These are phyloP conservation scores for Melieria omissa DNA, from an alignment of 2,888 invertebrate species.

Conservation along the genomic window DNA sequence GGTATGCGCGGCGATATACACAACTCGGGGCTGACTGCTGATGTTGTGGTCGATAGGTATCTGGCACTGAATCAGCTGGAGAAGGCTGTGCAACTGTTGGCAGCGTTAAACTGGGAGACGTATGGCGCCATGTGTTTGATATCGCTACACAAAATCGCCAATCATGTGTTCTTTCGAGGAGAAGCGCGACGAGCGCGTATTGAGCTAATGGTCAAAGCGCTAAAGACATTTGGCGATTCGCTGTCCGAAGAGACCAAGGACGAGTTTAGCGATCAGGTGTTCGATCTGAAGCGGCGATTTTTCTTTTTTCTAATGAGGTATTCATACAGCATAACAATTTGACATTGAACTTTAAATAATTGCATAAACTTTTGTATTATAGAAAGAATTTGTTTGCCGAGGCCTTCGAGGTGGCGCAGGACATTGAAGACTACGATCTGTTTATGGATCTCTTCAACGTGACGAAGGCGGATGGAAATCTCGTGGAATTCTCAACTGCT, in stretches of 20 bases:
- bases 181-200: slow-evolving; percentile 58
- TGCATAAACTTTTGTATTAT: background rate
- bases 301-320: slow-evolving; percentile 87
- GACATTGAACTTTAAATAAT: background rate
- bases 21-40: slow-evolving; percentile 70
- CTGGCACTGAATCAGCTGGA: slow-evolving; percentile 74
- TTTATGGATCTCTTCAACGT: slow-evolving; percentile 85
- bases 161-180: slow-evolving; percentile 68
- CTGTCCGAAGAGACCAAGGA: slow-evolving; percentile 76
- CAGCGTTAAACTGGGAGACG: slow-evolving; percentile 80
- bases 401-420: slow-evolving; percentile 86
- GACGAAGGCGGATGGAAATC: slow-evolving; percentile 73
- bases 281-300: slow-evolving; percentile 85
- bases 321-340: slow-evolving; percentile 13
- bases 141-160: slow-evolving; percentile 78
- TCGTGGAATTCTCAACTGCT: slow-evolving; percentile 73
- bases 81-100: slow-evolving; percentile 75
- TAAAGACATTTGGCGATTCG: slow-evolving; percentile 82
- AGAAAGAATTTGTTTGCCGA: slow-evolving; percentile 70
- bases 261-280: slow-evolving; percentile 81
- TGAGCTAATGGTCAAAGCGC: slow-evolving; percentile 77
- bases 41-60: slow-evolving; percentile 74
- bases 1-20: slow-evolving; percentile 67
- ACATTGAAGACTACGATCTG: slow-evolving; percentile 86
- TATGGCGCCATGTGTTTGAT: slow-evolving; percentile 81